Conservation (phyloP, 1,140 invertebrate species). For the Littorina saxatilis region DNA sequence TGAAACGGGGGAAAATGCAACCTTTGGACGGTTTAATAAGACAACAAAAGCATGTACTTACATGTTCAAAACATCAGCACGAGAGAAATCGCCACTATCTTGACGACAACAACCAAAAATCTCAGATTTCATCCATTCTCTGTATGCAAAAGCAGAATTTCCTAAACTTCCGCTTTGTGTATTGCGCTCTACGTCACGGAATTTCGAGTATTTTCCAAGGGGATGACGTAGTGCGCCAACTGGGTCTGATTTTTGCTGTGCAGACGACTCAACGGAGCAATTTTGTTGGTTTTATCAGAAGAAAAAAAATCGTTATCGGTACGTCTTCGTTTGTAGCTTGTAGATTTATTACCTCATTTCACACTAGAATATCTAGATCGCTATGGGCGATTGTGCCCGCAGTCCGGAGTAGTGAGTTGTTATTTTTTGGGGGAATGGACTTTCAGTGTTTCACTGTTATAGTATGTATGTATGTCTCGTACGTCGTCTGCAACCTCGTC, state of each 20-base stretch:
- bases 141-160: constrained; percentile 23
- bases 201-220: constrained; percentile 21
- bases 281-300: too few species aligned
- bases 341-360: too few species aligned
- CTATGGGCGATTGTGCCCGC: too few species aligned
- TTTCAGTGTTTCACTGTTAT: too few species aligned
- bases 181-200: constrained; percentile 13
- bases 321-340: too few species aligned
- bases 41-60: background rate
- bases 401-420: too few species aligned
- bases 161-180: constrained; percentile 40
- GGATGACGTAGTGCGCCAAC: constrained; percentile 19
- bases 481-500: too few species aligned
- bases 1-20: too few species aligned
- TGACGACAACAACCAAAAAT: background rate
- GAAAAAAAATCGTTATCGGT: too few species aligned
- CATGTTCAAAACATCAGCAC: background rate
- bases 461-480: too few species aligned
- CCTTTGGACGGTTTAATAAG: background rate
- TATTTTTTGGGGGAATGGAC: too few species aligned
- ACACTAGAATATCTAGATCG: too few species aligned
- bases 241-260: background rate
- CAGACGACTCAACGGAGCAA: background rate
- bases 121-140: constrained; percentile 22
- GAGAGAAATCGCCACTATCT: background rate